These are phyloP conservation scores for Thymelicus sylvestris DNA, from an alignment of 2,888 invertebrate genomes.

Conservation along the genomic window DNA sequence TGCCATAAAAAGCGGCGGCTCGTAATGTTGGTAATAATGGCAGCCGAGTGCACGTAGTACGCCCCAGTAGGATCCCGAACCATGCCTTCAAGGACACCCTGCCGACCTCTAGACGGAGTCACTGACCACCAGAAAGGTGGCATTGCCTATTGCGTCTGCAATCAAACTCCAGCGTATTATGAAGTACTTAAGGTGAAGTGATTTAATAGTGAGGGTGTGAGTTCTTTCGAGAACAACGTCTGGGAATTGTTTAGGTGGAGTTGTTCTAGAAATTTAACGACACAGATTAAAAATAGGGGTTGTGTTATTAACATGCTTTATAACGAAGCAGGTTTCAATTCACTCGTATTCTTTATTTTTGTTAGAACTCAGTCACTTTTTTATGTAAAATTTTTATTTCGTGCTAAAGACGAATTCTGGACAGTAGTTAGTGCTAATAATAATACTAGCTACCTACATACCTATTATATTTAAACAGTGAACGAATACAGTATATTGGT, in stretches of 20 bases:
- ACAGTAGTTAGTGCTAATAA: too few relatives aligned
- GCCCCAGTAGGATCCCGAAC: neutral
- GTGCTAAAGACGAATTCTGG: too few relatives aligned
- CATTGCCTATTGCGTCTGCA: slow-evolving; percentile 22
- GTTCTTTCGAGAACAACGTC: neutral
- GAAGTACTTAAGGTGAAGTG: slow-evolving; percentile 13
- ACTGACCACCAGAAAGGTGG: slow-evolving; percentile 28
- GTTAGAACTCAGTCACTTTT: neutral
- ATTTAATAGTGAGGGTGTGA: slow-evolving; percentile 3
- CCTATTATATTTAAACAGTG: too few relatives aligned
- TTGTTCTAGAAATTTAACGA: too few relatives aligned
- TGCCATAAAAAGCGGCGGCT: neutral
- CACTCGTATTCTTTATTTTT: neutral
- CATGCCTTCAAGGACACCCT: slow-evolving; percentile 5
- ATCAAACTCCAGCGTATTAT: slow-evolving; percentile 16
- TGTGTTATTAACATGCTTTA: too few relatives aligned
- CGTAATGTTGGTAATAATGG: neutral
- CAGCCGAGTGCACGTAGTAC: neutral
- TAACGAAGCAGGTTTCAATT: too few relatives aligned
- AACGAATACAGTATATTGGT: too few relatives aligned
- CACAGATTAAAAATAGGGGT: too few relatives aligned
- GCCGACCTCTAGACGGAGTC: slow-evolving; percentile 42
- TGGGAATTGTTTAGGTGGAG: too few relatives aligned
- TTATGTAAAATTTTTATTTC: too few relatives aligned
- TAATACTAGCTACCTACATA: too few relatives aligned